Conservation (phyloP, 2,113 vertebrate genomes). For the Orthonyx spaldingii region DNA sequence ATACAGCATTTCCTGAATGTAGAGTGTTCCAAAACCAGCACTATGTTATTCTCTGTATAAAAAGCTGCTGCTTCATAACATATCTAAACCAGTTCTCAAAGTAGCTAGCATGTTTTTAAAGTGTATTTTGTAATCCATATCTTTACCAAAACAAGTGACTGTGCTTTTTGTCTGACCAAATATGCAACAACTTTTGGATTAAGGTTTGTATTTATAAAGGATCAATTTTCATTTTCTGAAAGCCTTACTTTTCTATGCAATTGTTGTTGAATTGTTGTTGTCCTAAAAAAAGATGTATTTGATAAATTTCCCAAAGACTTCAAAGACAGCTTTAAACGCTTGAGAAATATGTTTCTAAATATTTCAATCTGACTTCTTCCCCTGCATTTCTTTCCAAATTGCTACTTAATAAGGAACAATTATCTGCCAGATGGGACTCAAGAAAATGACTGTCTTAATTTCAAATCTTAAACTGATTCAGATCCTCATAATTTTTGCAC, state of each 20-base stretch:
- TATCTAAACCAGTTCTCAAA: slow-evolving; percentile 71
- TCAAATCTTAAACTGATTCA: neutral
- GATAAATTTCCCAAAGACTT: slow-evolving; percentile 41
- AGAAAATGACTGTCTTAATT: neutral
- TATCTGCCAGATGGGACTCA: neutral
- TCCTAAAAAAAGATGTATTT: slow-evolving; percentile 7
- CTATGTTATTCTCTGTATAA: slow-evolving; percentile 81
- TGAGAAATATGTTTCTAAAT: slow-evolving; percentile 24
- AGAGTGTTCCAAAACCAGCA: slow-evolving; percentile 63
- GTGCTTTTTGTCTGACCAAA: slow-evolving; percentile 70
- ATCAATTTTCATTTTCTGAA: slow-evolving; percentile 36
- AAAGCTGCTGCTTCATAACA: slow-evolving; percentile 70
- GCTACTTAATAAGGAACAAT: neutral
- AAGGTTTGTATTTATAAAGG: slow-evolving; percentile 72
- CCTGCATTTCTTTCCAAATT: slow-evolving; percentile 29
- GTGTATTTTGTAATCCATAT: slow-evolving; percentile 78
- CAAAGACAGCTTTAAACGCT: slow-evolving; percentile 28
- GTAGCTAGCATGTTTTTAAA: slow-evolving; percentile 71
- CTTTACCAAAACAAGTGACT: slow-evolving; percentile 56
- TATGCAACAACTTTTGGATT: slow-evolving; percentile 53
- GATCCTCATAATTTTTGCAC: neutral
- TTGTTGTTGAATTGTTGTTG: slow-evolving; percentile 28
- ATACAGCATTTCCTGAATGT: slow-evolving; percentile 75
- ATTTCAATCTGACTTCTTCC: neutral
- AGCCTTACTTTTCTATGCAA: slow-evolving; percentile 53